Evolutionary conservation across 2,888 invertebrate species (phyloP), one percentile per base, ranked within the genome.

Genomic region (Apodemia hepburni): DNA sequence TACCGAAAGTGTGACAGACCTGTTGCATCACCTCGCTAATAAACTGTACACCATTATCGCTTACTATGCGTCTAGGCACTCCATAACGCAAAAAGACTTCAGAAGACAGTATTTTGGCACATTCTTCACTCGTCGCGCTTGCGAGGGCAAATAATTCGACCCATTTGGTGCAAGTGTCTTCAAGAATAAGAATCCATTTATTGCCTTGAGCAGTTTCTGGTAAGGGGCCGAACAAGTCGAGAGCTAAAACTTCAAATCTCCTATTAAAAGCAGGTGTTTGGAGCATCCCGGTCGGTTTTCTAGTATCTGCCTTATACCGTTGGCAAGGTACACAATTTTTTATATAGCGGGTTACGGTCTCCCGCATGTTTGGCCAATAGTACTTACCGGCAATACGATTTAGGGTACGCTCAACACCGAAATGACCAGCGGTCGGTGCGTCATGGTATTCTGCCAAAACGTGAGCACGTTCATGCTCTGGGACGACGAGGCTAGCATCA

Each of bases 41-140:
- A 22, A 69, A 70, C 18, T 35, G 70, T 42, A 9, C 77, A 0
- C n/a, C 82, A 63, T 82, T 82, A 64, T 84, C 80, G 27, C 72
- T 73, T 0, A 78, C 72, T 0, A 84, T 61, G 45, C 73, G 64
- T 0, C 79, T 42, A 0, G 79, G 79, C 0, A 70, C 66, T 0
- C 81, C 81, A 65, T 72, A 80, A 1, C 80, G 69, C 7, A 75
- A 8, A 27, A 75, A 65, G 0, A 72, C 64, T 38, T 73, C 71
- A 3, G 66, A 38, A 0, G 73, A 35, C 3, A 73, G 65, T 0
- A 45, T 61, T 9, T 64, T 35, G 7, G 71, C 68, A 59, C 72
- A 74, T 0, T 65, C 64, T 9, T 60, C 69, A 4, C 69, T 69
- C 1, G 71, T 71, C 7, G 74, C 73, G 3, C 2, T 11, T 6